A percentile compares a stretch with the other conserved stretches of the same genome.
These are phyloP conservation scores for Himalopsyche kuldschensis DNA, from an alignment of 2,888 invertebrate genomes.

Conservation along the genomic window DNA sequence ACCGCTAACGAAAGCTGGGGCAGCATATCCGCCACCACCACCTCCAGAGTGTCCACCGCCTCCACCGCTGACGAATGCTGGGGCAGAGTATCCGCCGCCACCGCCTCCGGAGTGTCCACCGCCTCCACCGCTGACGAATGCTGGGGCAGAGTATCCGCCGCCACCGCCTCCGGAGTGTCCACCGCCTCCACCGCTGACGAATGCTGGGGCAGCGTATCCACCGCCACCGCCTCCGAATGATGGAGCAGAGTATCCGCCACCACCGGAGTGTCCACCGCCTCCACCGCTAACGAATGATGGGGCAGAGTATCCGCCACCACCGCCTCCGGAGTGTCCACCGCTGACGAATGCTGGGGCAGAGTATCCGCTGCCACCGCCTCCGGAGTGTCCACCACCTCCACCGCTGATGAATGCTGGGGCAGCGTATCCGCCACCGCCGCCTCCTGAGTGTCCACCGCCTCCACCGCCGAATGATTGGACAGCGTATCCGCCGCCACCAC, in stretches of 20 bases:
- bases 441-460: not conserved
- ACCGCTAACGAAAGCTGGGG: not conserved
- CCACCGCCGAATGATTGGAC: not conserved
- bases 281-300: not conserved
- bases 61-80: not conserved
- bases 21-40: not conserved
- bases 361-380: not conserved
- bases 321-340: not conserved
- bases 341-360: not conserved
- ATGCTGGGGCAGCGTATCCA: not conserved
- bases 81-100: not conserved
- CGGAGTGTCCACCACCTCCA: not conserved
- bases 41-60: not conserved
- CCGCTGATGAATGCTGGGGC: not conserved
- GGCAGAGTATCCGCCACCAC: not conserved
- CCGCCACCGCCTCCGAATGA: not conserved
- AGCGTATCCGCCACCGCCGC: not conserved
- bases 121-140: not conserved
- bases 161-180: not conserved
- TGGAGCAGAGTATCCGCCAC: not conserved
- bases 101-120: not conserved
- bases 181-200: not conserved
- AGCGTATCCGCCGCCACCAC: not conserved
- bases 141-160: not conserved
- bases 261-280: not conserved